Conservation (phyloP, 1,140 invertebrate species). For the Notospermus geniculatus region DNA sequence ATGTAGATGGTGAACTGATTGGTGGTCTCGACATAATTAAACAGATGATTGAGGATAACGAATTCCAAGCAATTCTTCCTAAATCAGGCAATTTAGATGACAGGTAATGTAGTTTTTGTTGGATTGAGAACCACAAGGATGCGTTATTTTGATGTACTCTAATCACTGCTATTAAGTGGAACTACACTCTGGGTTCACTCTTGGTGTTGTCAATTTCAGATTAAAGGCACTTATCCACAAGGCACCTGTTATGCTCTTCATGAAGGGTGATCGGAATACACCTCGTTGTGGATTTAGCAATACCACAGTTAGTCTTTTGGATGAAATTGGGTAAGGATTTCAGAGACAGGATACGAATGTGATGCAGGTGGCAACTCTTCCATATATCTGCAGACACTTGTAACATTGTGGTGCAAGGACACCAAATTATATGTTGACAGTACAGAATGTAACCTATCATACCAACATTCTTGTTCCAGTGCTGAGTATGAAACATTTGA, state of each 20-base stretch:
- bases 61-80: slow-evolving; percentile 42
- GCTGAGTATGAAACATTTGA: slow-evolving; percentile 53
- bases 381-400: too few relatives aligned
- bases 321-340: slow-evolving; percentile 38
- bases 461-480: slow-evolving; percentile 25
- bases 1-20: slow-evolving; percentile 88
- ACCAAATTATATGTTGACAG: too few relatives aligned
- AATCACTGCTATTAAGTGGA: too few relatives aligned
- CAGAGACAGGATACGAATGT: too few relatives aligned
- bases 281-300: slow-evolving; percentile 78
- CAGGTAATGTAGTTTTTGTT: too few relatives aligned
- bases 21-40: slow-evolving; percentile 93
- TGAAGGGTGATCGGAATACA: slow-evolving; percentile 84
- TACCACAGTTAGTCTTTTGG: slow-evolving; percentile 41
- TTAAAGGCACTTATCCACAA: slow-evolving; percentile 44
- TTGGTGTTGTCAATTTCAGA: slow-evolving; percentile 23
- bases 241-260: slow-evolving; percentile 85
- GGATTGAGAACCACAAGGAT: too few relatives aligned
- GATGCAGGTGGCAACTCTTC: too few relatives aligned
- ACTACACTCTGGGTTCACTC: too few relatives aligned
- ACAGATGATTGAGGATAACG: slow-evolving; percentile 48
- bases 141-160: too few relatives aligned
- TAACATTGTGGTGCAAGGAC: too few relatives aligned
- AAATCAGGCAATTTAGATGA: slow-evolving; percentile 35
- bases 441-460: too few relatives aligned